Evolutionary conservation across 2,113 vertebrate genomes (phyloP), one percentile per base, ranked within the genome.

Genomic region (Phrynosoma platyrhinos): DNA sequence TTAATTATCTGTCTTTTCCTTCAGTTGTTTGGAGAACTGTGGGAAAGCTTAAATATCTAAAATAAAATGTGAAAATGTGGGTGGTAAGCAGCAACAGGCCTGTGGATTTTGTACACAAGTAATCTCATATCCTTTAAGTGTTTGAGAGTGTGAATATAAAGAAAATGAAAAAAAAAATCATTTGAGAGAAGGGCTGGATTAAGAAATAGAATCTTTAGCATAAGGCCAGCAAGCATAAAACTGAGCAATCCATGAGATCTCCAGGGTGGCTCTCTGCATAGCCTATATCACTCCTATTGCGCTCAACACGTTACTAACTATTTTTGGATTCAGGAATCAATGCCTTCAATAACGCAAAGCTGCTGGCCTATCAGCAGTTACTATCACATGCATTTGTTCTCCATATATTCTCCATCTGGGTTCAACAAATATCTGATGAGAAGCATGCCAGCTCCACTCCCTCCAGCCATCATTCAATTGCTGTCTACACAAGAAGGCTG

Each of bases 1-100:
- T 0, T 87, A 91, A 84, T 91, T 94, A 85, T 77, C 80, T 53
- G 90, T 89, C 42, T 90, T 86, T 12, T 42, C 78, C 85, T 72
- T 92, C 91, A 9, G 85, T 84, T 91, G 16, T 83, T 72, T 82
- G 8, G 32, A 53, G 84, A 82, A 92, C 94, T 2, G 77, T 58
- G 20, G 21, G 10, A 83, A 85, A 76, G 47, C 55, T 87, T 92
- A 16, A 77, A 55, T 6, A 42, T 42, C 32, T 10, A 78, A 62
- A 91, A 88, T 87, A 83, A 21, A 47, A 52, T 40, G 14, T 20
- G 68, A 86, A 86, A 23, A 42, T 27, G 47, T 66, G 6, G 2
- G 7, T 5, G 5, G 55, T 83, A n/a, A n/a, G 87, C 13, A 71
- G 88, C 8, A 62, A 82, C 3, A 20, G 83, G 9, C 72, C 85